A percentile compares a stretch with the other conserved stretches of the same genome.
These are phyloP conservation scores for Notamacropus eugenii DNA, from an alignment of 2,797 vertebrate genomes.

Conservation along the genomic window DNA sequence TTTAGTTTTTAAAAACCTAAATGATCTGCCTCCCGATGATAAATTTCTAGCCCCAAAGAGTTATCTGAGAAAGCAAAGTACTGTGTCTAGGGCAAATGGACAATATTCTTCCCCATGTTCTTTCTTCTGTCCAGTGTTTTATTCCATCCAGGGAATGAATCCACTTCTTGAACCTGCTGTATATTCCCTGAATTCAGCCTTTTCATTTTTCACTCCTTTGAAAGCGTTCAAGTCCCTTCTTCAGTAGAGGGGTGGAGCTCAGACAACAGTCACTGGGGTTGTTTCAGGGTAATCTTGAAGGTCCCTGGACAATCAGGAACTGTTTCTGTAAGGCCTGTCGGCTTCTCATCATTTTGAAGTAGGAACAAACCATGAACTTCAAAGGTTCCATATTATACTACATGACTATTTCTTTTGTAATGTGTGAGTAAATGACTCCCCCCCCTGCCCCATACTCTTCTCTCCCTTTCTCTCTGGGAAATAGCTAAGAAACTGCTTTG, in stretches of 20 bases:
- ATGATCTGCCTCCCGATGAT: conserved; percentile 64
- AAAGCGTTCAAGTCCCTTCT: conserved; percentile 33
- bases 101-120: conserved; percentile 10
- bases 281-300: conserved; percentile 24
- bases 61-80: conserved; percentile 67
- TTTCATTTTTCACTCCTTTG: conserved; percentile 51
- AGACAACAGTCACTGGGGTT: conserved; percentile 20
- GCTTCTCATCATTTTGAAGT: background rate
- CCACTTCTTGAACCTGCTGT: background rate
- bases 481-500: conserved; percentile 22
- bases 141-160: conserved; percentile 22
- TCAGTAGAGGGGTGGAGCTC: background rate
- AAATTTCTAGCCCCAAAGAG: conserved; percentile 63
- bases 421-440: background rate
- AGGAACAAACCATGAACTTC: conserved; percentile 26
- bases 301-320: background rate
- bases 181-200: background rate
- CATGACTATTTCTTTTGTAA: conserved; percentile 14
- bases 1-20: conserved; percentile 65
- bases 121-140: conserved; percentile 5
- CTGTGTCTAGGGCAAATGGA: conserved; percentile 57
- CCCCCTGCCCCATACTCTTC: too few species aligned
- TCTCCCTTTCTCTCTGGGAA: background rate
- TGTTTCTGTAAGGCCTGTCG: conserved; percentile 1
- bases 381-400: background rate